Percentiles rank a stretch among this genome's conserved stretches.
Evolutionary conservation across 2,113 vertebrate genomes (phyloP).

Genomic region (Cynoglossus semilaevis): DNA sequence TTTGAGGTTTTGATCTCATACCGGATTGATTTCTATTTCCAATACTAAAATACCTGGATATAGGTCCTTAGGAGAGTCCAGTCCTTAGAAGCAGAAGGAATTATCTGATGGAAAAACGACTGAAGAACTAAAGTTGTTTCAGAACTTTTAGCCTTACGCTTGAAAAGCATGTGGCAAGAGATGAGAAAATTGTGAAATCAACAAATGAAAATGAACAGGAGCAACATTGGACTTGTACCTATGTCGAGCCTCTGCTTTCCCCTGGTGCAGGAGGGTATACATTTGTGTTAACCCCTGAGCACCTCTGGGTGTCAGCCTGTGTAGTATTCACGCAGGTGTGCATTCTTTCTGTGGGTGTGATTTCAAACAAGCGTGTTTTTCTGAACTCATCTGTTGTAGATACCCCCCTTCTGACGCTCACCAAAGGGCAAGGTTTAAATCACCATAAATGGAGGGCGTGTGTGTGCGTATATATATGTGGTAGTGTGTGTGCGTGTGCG

Average conservation of each 20-base stretch:
- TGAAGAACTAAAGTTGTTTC: too few relatives aligned
- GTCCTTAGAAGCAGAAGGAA: too few relatives aligned
- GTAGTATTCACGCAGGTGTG: constrained; percentile 45
- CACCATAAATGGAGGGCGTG: constrained; percentile 30
- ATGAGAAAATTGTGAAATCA: too few relatives aligned
- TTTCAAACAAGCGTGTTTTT: constrained; percentile 59
- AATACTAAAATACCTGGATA: too few relatives aligned
- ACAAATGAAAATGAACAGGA: too few relatives aligned
- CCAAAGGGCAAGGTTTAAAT: constrained; percentile 45
- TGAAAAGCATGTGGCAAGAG: too few relatives aligned
- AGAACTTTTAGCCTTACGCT: too few relatives aligned
- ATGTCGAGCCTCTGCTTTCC: background rate
- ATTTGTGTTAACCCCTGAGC: constrained; percentile 1
- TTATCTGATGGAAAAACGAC: too few relatives aligned
- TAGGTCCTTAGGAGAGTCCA: too few relatives aligned
- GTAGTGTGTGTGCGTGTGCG: constrained; percentile 2
- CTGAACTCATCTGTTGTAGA: constrained; percentile 34
- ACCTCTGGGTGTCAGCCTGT: constrained; percentile 16
- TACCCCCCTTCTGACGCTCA: constrained; percentile 18
- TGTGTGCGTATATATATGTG: constrained; percentile 4
- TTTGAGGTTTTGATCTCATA: too few relatives aligned
- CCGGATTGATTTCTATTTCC: too few relatives aligned
- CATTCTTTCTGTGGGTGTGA: constrained; percentile 58
- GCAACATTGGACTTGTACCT: background rate
- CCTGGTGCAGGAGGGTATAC: background rate